Evolutionary conservation across 2,797 vertebrate genomes (phyloP).

Genomic region (Rhynchonycteris naso): DNA sequence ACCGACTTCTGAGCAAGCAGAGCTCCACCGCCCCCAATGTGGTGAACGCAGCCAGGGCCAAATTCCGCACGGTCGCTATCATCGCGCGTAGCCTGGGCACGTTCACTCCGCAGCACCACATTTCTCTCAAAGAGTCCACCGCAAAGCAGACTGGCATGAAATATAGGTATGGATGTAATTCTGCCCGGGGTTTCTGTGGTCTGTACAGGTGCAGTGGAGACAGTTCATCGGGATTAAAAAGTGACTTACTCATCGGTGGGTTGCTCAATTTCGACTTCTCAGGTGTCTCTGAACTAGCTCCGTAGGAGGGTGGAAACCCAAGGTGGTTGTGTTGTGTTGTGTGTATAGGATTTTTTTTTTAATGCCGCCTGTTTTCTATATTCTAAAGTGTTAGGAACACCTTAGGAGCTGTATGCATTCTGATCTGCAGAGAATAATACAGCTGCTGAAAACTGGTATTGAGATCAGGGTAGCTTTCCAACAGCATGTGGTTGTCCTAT

Average conservation of each 20-base stretch:
- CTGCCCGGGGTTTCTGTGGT: constrained; percentile 21
- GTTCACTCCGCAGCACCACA: constrained; percentile 97
- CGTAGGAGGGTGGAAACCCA: background rate
- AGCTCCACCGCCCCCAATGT: constrained; percentile 93
- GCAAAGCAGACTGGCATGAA: constrained; percentile 99
- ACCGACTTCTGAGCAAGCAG: constrained; percentile 94
- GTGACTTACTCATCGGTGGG: constrained; percentile 18
- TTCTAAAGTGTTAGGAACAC: constrained; percentile 19
- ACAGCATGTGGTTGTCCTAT: background rate
- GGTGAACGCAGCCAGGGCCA: constrained; percentile 96
- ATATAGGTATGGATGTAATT: constrained; percentile 93
- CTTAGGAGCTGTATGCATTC: background rate
- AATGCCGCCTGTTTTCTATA: constrained; percentile 46
- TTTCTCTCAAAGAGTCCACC: constrained; percentile 98
- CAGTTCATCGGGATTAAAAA: constrained; percentile 31
- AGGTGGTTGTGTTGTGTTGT: background rate
- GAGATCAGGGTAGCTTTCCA: background rate
- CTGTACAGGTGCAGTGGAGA: background rate
- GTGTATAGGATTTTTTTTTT: background rate
- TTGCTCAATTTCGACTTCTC: constrained; percentile 62
- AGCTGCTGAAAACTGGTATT: constrained; percentile 46
- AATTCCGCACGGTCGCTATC: constrained; percentile 98
- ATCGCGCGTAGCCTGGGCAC: constrained; percentile 97
- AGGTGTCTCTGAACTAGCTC: constrained; percentile 51
- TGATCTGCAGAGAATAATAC: background rate